Evolutionary conservation across 2,113 vertebrate species (phyloP).

Genomic region (Boulengeromyrus knoepffleri): DNA sequence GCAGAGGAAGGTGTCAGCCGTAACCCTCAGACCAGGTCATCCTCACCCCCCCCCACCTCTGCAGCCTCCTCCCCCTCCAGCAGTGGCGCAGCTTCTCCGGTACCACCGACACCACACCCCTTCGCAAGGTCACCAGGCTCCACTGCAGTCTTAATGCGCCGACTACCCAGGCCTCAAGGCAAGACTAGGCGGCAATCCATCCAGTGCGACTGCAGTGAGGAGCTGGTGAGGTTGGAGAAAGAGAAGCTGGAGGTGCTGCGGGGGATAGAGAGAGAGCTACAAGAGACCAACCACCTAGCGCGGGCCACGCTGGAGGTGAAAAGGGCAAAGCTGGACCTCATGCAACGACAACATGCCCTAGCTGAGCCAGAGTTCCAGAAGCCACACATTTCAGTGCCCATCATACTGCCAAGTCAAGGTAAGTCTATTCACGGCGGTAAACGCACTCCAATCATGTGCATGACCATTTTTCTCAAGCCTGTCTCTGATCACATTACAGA

Average conservation of each 20-base stretch:
- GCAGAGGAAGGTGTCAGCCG: neutral
- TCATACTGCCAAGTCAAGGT: neutral
- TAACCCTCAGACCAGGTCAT: neutral
- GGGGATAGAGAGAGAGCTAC: neutral
- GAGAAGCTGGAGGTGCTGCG: neutral
- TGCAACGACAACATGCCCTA: neutral
- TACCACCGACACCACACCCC: neutral
- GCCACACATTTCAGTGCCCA: neutral
- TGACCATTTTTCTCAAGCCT: neutral
- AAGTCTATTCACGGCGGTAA: neutral
- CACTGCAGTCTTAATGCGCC: neutral
- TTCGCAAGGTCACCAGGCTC: neutral
- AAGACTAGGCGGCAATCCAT: neutral
- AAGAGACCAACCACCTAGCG: neutral
- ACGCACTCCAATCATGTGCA: neutral
- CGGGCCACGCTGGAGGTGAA: neutral
- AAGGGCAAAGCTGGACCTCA: neutral
- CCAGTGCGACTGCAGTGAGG: neutral
- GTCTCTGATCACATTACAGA: neutral
- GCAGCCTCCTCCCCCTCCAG: neutral
- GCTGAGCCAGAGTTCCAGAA: neutral
- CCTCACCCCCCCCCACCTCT: neutral
- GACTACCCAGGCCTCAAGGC: neutral
- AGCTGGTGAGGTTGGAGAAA: neutral
- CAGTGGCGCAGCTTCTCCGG: neutral